Evolutionary conservation across 2,797 vertebrate genomes (phyloP).

Genomic region (Manis javanica): DNA sequence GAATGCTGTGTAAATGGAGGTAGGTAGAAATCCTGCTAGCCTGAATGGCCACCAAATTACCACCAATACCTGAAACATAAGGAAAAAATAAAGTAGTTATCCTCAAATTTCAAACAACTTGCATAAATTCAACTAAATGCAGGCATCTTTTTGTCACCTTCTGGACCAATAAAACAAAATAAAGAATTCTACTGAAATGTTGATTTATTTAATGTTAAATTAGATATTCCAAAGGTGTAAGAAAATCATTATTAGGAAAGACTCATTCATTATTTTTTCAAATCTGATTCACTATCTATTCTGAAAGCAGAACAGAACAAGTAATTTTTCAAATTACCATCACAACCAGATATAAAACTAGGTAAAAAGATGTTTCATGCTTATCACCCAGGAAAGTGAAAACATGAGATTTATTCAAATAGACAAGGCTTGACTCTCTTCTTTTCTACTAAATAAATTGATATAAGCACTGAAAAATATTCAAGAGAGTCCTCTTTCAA

Average conservation of each 20-base stretch:
- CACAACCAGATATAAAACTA: constrained; percentile 3
- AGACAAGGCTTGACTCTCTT: neutral
- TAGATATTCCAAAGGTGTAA: neutral
- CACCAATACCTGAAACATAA: constrained; percentile 93
- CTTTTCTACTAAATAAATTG: constrained; percentile 11
- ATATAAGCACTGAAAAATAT: neutral
- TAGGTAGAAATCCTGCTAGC: constrained; percentile 98
- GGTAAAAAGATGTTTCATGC: neutral
- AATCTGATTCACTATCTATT: constrained; percentile 26
- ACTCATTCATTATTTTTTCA: constrained; percentile 25
- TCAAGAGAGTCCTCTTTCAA: constrained; percentile 2
- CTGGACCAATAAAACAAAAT: neutral
- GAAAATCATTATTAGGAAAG: neutral
- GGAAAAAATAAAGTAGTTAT: neutral
- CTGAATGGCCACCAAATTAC: constrained; percentile 98
- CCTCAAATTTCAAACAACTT: neutral
- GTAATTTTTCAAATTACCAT: neutral
- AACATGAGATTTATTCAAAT: neutral
- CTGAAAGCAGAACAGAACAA: neutral
- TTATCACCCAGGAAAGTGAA: neutral
- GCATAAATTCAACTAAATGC: neutral
- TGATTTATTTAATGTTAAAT: neutral
- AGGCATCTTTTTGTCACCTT: neutral
- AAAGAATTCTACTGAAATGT: neutral
- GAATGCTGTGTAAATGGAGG: constrained; percentile 95